Base-by-base conservation (phyloP, 2,888 invertebrate species). In the Exephanes ischioxanthus region DNA sequence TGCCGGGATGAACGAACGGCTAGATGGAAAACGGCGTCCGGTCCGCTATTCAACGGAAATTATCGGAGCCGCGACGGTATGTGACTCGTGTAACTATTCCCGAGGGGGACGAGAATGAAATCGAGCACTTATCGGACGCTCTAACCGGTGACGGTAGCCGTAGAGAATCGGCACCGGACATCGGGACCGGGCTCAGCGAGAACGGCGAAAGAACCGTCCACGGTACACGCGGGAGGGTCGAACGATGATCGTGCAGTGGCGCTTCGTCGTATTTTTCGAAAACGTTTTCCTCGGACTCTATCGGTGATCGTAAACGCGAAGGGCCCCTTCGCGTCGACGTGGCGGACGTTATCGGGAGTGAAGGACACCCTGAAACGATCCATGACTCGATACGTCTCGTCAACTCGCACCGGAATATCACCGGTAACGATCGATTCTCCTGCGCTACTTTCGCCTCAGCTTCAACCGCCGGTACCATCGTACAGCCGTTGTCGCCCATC, bases 251-350 rank as follows among this genome's bases (percentile, higher is more conserved):
- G 89, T 88, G 26, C 90, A 88, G 85, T 87, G 89, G 87, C 87
- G 88, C 88, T 89, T 89, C 87, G 89, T 87, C 90, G 90, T 90
- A 91, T 92, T 92, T 92, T 92, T 89, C 90, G 16, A 88, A 91
- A 90, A 90, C 91, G 90, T 91, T 92, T 92, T 91, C 91, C 87
- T 87, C 87, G 87, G 89, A 90, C 89, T 88, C 86, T 88, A 86
- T 89, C 89, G 88, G 83, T 86, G 89, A 89, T 92, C 92, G 91
- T 92, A 92, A 92, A 92, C 88, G 92, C 88, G 90, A 92, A 92
- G 90, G 91, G 91, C 91, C 90, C 92, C 91, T 91, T 90, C 89
- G 90, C 91, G 91, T 92, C 90, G 90, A 88, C 87, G 84, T 89
- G 89, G 88, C 87, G 86, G 87, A 87, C 91, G 91, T 91, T 91